Percentiles rank a stretch among this genome's conserved stretches.
Evolutionary conservation across 2,797 vertebrate species (phyloP).

Genomic region (Coreius guichenoti): DNA sequence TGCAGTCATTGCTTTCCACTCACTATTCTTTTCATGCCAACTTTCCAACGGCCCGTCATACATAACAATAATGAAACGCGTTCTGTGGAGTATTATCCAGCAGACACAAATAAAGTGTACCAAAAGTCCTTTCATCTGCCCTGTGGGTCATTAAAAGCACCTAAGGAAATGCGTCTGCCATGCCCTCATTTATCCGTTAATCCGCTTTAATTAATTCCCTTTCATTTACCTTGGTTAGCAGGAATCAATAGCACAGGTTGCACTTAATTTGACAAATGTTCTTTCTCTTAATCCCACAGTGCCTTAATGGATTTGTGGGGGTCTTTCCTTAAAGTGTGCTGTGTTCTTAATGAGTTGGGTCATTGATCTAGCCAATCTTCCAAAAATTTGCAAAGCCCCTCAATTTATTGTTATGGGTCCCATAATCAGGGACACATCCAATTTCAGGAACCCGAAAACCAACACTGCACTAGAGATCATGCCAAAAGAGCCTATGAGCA

Average conservation of each 20-base stretch:
- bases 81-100: slow-evolving; percentile 51
- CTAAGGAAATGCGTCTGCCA: slow-evolving; percentile 67
- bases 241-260: slow-evolving; percentile 82
- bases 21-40: slow-evolving; percentile 45
- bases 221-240: slow-evolving; percentile 76
- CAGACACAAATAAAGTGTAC: slow-evolving; percentile 61
- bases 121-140: slow-evolving; percentile 60
- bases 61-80: slow-evolving; percentile 40
- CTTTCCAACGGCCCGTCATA: slow-evolving; percentile 23
- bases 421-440: not conserved
- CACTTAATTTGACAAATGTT: slow-evolving; percentile 82
- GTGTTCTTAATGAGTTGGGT: slow-evolving; percentile 60
- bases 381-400: slow-evolving; percentile 16
- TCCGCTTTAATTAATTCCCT: slow-evolving; percentile 83
- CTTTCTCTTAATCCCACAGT: slow-evolving; percentile 74
- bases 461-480: not conserved
- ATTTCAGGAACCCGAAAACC: not conserved
- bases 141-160: slow-evolving; percentile 71
- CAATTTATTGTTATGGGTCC: not conserved
- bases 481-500: not conserved
- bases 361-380: slow-evolving; percentile 43
- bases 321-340: slow-evolving; percentile 60
- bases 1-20: slow-evolving; percentile 25
- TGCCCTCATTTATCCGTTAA: slow-evolving; percentile 80
- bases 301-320: slow-evolving; percentile 60